A percentile compares a stretch with the other conserved stretches of the same genome.
Conservation (phyloP, 1,140 invertebrate species). For the Trichonephila clavata region DNA sequence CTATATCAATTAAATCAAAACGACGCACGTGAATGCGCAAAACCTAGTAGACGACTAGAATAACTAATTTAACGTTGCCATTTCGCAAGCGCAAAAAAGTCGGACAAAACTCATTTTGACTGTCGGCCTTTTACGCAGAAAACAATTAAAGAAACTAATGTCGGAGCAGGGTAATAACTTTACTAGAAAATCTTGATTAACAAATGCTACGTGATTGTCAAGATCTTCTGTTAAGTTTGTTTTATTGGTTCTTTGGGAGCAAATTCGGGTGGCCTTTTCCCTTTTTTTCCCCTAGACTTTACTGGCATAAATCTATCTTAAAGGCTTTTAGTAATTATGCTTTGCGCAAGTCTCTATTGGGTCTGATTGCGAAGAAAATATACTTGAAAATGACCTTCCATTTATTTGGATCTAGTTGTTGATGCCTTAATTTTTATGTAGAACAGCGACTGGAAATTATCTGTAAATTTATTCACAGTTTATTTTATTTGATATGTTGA, state of each 20-base stretch:
- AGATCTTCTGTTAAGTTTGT: not conserved
- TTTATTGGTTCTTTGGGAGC: not conserved
- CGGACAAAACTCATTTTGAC: not conserved
- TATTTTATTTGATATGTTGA: no score
- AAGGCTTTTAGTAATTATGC: not conserved
- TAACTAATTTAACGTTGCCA: not conserved
- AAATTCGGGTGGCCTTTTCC: not conserved
- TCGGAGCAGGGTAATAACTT: not conserved
- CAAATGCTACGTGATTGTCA: not conserved
- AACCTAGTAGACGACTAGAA: not conserved
- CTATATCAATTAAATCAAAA: not conserved
- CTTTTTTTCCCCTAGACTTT: not conserved
- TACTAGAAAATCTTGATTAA: conserved; percentile 5
- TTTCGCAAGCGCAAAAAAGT: not conserved
- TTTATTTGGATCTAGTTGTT: not conserved
- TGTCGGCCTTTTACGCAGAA: not conserved
- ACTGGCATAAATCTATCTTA: not conserved
- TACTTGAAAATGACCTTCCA: not conserved
- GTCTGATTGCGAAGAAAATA: not conserved
- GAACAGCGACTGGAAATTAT: not conserved
- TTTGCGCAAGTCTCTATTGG: not conserved
- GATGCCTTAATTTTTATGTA: not conserved
- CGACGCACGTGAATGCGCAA: not conserved
- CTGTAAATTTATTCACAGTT: not conserved
- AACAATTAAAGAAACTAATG: not conserved